Evolutionary conservation across 2,113 vertebrate genomes (phyloP).

Genomic region (Fulmarus glacialis): DNA sequence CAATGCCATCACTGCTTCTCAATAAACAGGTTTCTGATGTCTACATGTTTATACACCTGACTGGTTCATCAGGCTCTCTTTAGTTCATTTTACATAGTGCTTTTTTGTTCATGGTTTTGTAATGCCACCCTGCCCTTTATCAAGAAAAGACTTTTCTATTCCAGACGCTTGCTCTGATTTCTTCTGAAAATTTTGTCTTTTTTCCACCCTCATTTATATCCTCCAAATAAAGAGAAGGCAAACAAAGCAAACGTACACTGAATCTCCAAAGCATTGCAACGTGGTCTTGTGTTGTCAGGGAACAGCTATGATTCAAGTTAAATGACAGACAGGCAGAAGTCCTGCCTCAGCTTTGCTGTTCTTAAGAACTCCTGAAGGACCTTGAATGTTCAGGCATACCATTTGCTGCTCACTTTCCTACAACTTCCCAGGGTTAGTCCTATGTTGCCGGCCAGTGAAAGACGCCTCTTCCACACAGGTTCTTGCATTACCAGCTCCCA

Average conservation of each 20-base stretch:
- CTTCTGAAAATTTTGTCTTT: not conserved
- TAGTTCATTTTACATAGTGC: not conserved
- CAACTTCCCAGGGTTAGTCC: not conserved
- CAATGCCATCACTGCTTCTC: not conserved
- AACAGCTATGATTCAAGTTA: not conserved
- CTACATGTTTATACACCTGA: not conserved
- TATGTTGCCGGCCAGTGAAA: not conserved
- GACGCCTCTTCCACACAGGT: rapidly evolving
- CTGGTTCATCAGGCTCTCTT: not conserved
- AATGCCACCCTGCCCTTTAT: not conserved
- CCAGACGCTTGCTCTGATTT: not conserved
- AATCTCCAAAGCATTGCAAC: conserved; percentile 5
- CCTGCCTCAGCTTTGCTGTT: not conserved
- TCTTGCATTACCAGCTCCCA: not conserved
- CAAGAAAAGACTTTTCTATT: not conserved
- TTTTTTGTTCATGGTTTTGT: not conserved
- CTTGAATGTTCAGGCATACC: not conserved
- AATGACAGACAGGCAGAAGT: not conserved
- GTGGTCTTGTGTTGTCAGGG: not conserved
- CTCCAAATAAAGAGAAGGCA: not conserved
- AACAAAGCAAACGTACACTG: not conserved
- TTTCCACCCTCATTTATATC: not conserved
- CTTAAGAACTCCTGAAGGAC: not conserved
- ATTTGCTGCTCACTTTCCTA: not conserved
- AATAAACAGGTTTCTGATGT: not conserved